Base-by-base conservation (phyloP, 2,888 invertebrate species). In the Papilio protenor region DNA sequence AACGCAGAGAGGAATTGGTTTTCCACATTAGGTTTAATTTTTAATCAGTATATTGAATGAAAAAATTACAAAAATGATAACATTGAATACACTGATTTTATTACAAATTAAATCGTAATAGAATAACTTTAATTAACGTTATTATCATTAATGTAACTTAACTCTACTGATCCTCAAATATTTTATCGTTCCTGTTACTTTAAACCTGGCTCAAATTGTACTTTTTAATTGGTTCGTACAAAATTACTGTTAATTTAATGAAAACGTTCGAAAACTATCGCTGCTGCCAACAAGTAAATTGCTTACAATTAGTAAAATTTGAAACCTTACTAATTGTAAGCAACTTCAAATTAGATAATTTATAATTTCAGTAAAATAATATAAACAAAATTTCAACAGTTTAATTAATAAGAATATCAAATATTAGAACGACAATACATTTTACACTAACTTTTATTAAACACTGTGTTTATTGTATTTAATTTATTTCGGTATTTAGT, bases 401-500 rank as follows among this genome's bases (percentile, higher is more conserved):
- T 18, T 52, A 6, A 16, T 16, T 52, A 18, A 52, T 52, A 52
- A 6, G 18, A 52, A 52, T 52, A 16, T 16, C 14, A 49, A 16
- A 1, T 23, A 23, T 40, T 10, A 18, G 40, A 10, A 66, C 12
- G n/a, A 40, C 40, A n/a, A 66, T 40, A 66, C 66, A 69, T 11
- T 40, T 59, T 1, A 59, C 59, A 23, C n/a, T 8, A 33, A 64
- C 16, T n/a, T 66, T 45, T 40, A 18, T 45, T 45, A 12, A n/a
- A 66, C n/a, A 66, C 18, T 40, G 14, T 40, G 18, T 64, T 33
- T 23, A 18, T 49, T 10, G 55, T 21, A 55, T 57, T 59, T 73
- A n/a, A 61, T 73, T 27, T 57, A 23, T 33, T 57, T 61, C 57
- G 8, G 27, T 55, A 75, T 64, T 21, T 64, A 66, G 66, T 23